Evolutionary conservation across 2,113 vertebrate species (phyloP), one percentile per base, ranked within the genome.

Genomic region (Notechis scutatus): DNA sequence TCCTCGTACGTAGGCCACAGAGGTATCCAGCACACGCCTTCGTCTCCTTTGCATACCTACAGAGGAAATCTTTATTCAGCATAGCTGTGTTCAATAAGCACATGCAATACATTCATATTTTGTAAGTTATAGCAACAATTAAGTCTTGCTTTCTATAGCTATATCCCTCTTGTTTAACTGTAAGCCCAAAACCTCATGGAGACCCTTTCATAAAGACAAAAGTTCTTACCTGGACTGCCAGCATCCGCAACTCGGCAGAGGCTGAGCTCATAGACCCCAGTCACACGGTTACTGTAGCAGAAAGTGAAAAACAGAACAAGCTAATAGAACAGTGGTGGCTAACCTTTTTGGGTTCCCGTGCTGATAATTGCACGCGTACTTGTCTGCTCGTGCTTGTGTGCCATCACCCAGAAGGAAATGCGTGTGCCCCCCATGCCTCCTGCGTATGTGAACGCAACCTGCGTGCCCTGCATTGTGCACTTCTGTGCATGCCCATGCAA

Each of bases 11-110:
- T 99, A 99, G 81, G 99, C 99, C 95, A 99, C 99, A 0, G 99
- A 99, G 5, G 99, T 99, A 96, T 99, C 99, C 96, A 99, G 97
- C 94, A 99, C 99, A 1, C 99, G 98, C 94, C 99, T 97, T 20
- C 99, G 98, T 91, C 99, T 98, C 92, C 99, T 97, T 96, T 99
- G 99, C 99, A 99, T 99, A 23, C 99, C 99, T 99, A 96, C 1
- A 11, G 0, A 88, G 3, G n/a, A 86, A 47, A 50, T 34, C 14
- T 6, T 15, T 1, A 45, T 81, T 81, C n/a, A 87, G 21, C 39
- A 69, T n/a, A n/a, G 15, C 9, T 90, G 59, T 3, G 20, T 6
- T 86, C 45, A 54, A n/a, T 29, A n/a, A 59, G 54, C 12, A 26
- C 3, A 23, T 47, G 57, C 34, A 89, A 85, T 56, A 45, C 1